Evolutionary conservation across 2,888 invertebrate genomes (phyloP).

Genomic region (Chymomyza amoena): DNA sequence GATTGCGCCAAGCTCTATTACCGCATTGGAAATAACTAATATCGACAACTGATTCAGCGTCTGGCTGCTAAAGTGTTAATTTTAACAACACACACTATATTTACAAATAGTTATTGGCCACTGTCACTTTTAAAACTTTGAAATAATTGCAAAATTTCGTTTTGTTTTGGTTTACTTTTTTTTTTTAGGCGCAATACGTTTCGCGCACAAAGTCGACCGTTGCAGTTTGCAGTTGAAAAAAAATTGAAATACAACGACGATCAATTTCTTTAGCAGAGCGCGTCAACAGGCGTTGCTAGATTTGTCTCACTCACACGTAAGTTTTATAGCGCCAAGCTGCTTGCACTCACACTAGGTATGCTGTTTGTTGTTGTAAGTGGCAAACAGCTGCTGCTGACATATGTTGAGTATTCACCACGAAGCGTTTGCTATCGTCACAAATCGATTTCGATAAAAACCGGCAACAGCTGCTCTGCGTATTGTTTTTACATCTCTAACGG

Average conservation of each 20-base stretch:
- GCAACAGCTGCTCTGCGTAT: neutral
- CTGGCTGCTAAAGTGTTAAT: conserved; percentile 52
- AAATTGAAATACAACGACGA: neutral
- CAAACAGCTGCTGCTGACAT: too few species aligned
- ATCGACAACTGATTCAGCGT: neutral
- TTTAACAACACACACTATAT: conserved; percentile 33
- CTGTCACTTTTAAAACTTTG: conserved; percentile 7
- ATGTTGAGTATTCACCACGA: neutral
- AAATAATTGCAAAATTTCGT: conserved; percentile 41
- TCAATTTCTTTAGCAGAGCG: neutral
- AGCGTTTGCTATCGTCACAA: neutral
- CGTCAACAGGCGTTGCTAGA: neutral
- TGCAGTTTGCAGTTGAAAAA: neutral
- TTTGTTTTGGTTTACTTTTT: conserved; percentile 12
- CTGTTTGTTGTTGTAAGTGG: neutral
- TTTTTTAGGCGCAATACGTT: neutral
- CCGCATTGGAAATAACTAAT: conserved; percentile 12
- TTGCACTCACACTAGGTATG: neutral
- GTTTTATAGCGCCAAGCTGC: neutral
- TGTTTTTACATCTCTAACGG: neutral
- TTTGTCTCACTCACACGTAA: too few species aligned
- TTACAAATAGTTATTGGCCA: conserved; percentile 25
- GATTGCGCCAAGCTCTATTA: conserved; percentile 14
- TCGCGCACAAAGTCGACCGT: neutral
- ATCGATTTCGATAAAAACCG: neutral